Base-by-base conservation (phyloP, 23 tunicate genomes). In the Ciona savignyi region DNA sequence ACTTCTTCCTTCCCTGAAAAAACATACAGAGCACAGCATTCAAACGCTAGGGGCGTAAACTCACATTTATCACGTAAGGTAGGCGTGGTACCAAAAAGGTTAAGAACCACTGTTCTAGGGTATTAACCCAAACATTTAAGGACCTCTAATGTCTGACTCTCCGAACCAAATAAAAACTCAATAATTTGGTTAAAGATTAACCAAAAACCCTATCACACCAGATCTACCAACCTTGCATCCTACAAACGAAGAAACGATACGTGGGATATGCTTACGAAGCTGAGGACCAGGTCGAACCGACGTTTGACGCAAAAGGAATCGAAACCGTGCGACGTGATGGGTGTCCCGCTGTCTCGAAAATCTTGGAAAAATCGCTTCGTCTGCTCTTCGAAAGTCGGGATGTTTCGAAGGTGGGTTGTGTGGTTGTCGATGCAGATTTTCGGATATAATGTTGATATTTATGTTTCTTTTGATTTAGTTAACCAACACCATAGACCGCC, bases 281-380 rank as follows among this genome's bases (percentile, higher is more conserved):
- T 4, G 88, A 78, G 34, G 88, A 82, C 31, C 93, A 93, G 42
- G 51, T 27, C 2, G 88, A 93, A 32, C 93, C 98, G 27, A 81
- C 74, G 9, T 86, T 93, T 51, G 98, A 93, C 69, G 93, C 98
- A 20, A 93, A 93, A 66, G 98, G 98, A 28, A 93, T 93, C 48
- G 98, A 93, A 74, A 93, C 88, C 29, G 88, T 93, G 19, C 62
- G 98, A 31, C 66, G 98, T 27, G 98, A 93, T 63, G 98, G 98
- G 25, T 81, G 88, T 28, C 93, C 85, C 0, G 93, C 88, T 49
- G 85, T 83, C 0, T 33, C 85, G 30, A 86, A 93, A 70, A 78
- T 81, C 2, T 74, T 93, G 3, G 85, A 86, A 75, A 81, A 82
- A 64, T 60, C 82, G 21, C 70, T 86, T 4, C 60, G 67, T 29